Evolutionary conservation across 2,113 vertebrate species (phyloP), one percentile per base, ranked within the genome.

Genomic region (Takifugu bimaculatus): DNA sequence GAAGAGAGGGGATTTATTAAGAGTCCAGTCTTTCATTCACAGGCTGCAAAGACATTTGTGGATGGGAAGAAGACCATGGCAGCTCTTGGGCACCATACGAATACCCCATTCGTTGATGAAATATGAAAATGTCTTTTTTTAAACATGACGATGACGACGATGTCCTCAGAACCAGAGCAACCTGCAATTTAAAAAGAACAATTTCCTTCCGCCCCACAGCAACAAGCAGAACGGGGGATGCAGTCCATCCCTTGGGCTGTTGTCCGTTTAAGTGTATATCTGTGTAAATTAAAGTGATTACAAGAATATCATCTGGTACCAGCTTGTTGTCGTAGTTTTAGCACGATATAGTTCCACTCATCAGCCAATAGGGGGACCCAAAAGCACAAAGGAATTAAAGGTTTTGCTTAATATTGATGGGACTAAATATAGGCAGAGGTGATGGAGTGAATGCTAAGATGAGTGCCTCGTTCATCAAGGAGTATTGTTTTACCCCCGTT

Each of bases 1-100:
- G n/a, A 20, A 39, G 11, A 39, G 35, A 39, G 35, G 20, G 9
- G 7, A 39, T 39, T 39, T 39, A 10, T 6, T 39, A 39, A 39
- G 7, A 11, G 35, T 10, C 4, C 58, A n/a, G 13, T 54, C 4
- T 14, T 73, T 25, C 62, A 13, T 75, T 67, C 43, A 54, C 85
- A 98, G 96, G 95, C 91, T 82, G 96, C 96, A n/a, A 95, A 94
- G 78, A 94, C 90, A 78, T 97, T 96, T 88, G 78, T 93, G 54
- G 88, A 74, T 70, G 90, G 94, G 66, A 93, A 92, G 88, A 98
- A 96, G 82, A 93, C 93, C 3, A 94, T 98, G 94, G 90, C 93
- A 76, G 91, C 92, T 14, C 83, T 85, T 26, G 95, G 96, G 65
- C 85, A 94, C 39, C 87, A 96, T 77, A 80, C 78, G 54, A 91